Base-by-base conservation (phyloP, 2,888 invertebrate genomes). In the Tiliacea aurago region DNA sequence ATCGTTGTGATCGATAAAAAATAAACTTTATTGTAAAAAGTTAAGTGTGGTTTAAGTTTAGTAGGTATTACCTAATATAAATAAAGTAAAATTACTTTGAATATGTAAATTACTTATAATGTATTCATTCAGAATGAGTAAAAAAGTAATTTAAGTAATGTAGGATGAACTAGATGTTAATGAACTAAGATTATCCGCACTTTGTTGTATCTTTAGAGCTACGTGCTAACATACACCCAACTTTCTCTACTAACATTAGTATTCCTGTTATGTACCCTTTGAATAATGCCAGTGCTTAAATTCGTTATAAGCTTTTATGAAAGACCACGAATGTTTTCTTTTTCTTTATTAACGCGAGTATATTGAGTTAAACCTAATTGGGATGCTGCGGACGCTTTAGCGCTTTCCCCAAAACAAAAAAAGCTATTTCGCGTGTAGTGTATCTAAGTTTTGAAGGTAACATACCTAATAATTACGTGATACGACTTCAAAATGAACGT, bases 391-490 rank as follows among this genome's bases (percentile, higher is more conserved):
- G 61, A 73, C 66, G 73, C 67, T 67, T 64, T 80, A 62, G 64
- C 55, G 58, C 77, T 71, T 80, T 67, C 53, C 74, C 64, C 59
- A 72, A 80, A 83, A 83, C 77, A 79, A 82, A 83, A 77, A 70
- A 68, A 61, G 37, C 70, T 55, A 82, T 81, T 76, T 66, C 68
- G 67, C 78, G 64, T 72, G 76, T 84, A 83, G 73, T 74, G 61
- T 74, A 81, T 71, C 73, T 78, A 71, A 81, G 78, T 74, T 84
- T 79, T 82, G 79, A 82, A 84, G 73, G 79, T 82, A 79, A 81
- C 73, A 79, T 84, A 76, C 68, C 70, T 72, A 84, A 84, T 84
- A 84, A 82, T 82, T 82, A 74, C 84, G 84, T 84, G 84, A 74
- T 80, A 62, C 65, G 74, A 74, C 64, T 84, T 74, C 76, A 70